These are phyloP conservation scores for Perca schrenkii DNA, from an alignment of 2,113 vertebrate species.

Conservation along the genomic window DNA sequence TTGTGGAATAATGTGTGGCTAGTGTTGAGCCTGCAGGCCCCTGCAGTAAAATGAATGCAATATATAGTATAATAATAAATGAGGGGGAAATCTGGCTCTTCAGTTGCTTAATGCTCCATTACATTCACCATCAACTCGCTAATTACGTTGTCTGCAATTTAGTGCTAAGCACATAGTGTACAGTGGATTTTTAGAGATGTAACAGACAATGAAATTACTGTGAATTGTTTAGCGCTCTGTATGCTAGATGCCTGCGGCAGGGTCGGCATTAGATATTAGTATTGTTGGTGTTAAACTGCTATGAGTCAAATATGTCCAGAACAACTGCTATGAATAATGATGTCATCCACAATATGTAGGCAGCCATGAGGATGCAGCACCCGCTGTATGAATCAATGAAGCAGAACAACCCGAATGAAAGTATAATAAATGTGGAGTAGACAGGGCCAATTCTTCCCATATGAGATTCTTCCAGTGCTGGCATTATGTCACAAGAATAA, in stretches of 20 bases:
- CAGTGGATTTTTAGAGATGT: slow-evolving; percentile 1
- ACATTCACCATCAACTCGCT: background rate
- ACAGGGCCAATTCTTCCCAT: background rate
- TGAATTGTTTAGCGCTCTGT: background rate
- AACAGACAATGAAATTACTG: slow-evolving; percentile 1
- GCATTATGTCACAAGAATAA: background rate
- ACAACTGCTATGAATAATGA: slow-evolving; percentile 7
- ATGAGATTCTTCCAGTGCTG: background rate
- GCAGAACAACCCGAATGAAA: slow-evolving; percentile 13
- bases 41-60: background rate
- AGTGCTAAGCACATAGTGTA: background rate
- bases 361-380: slow-evolving; percentile 1
- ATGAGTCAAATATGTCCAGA: slow-evolving; percentile 13
- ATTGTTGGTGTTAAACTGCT: background rate
- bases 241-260: background rate
- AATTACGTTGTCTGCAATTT: background rate
- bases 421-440: background rate
- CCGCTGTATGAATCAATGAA: slow-evolving; percentile 29
- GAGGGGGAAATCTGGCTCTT: background rate
- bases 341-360: slow-evolving; percentile 14
- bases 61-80: background rate
- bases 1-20: background rate
- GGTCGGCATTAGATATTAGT: background rate
- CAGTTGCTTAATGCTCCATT: background rate
- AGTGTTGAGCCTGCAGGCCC: background rate